Base-by-base conservation (phyloP, 1,140 invertebrate species). In the Lepidurus apus region DNA sequence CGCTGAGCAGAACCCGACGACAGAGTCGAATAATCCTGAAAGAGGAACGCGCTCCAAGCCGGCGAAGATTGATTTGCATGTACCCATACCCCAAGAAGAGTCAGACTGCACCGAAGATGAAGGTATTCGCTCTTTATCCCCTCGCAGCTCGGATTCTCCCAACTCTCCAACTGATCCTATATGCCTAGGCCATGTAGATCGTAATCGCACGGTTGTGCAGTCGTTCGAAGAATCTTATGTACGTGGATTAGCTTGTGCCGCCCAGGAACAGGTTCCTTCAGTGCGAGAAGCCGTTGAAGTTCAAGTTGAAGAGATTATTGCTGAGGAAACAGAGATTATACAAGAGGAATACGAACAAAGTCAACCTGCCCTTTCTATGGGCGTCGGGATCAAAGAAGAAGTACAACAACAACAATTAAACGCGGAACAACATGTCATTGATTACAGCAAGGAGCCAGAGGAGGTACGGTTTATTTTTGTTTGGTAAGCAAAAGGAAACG, bases 91-190 rank as follows among this genome's bases (percentile, higher is more conserved):
- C 17, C 53, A 65, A 65, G 53, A 65, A 65, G 53, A 65, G 21
- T 65, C 53, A 21, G 77, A 78, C 47, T 79, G 44, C 78, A 79
- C 78, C 1, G 78, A 79, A 74, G 78, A 79, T 43, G 78, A 79
- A 75, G 78, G 78, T 21, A 79, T 79, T 74, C 78, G 78, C 42
- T 79, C 78, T 17, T 34, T 79, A 43, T 79, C 78, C 42, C 78
- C 78, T 10, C 73, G 73, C 13, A 74, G 78, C 73, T 75, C 78
- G 0, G 65, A 73, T 0, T 79, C 78, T 3, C 65, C 78, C 1
- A 24, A 42, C 4, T 75, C 78, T 7, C 78, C 76, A 3, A 77
- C 76, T 21, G 53, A 65, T 13, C 13, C 53, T 13, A 21, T 21
- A 13, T 65, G 17, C 53, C 17, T 21, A 9, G n/a, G 53, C 13